Evolutionary conservation across 2,888 invertebrate species (phyloP).

Genomic region (Apocheima hispidaria): DNA sequence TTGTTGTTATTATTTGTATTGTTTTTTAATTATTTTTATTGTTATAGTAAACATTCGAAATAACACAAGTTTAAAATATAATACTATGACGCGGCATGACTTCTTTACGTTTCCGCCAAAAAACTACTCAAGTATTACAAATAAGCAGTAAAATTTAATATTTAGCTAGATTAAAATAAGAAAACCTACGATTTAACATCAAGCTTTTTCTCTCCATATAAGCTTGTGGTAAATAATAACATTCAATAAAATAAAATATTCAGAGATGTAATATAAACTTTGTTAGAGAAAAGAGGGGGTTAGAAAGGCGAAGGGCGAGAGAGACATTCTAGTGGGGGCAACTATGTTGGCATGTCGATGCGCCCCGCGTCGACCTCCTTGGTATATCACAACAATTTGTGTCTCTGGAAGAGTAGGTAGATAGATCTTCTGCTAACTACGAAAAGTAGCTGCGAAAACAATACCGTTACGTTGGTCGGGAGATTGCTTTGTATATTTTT

Average conservation of each 20-base stretch:
- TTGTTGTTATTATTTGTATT: too few species aligned
- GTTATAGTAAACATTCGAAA: too few species aligned
- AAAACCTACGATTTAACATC: too few species aligned
- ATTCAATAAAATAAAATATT: neutral
- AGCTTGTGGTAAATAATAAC: neutral
- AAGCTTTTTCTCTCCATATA: neutral
- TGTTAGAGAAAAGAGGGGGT: conserved; percentile 28
- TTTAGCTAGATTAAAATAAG: too few species aligned
- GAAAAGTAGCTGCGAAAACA: conserved; percentile 4
- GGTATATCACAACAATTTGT: conserved; percentile 28
- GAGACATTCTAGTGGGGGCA: conserved; percentile 26
- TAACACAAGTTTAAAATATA: too few species aligned
- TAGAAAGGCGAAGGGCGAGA: conserved; percentile 24
- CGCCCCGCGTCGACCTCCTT: conserved; percentile 18
- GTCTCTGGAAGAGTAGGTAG: conserved; percentile 2
- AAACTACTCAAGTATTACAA: too few species aligned
- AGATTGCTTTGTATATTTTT: neutral
- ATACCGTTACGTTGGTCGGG: conserved; percentile 2
- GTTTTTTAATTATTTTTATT: too few species aligned
- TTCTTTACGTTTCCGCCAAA: too few species aligned
- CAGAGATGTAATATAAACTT: conserved; percentile 11
- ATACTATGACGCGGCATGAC: too few species aligned
- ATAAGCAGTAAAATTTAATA: too few species aligned
- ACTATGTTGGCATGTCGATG: conserved; percentile 33
- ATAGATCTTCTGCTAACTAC: conserved; percentile 1